phyloP scores from a whole-genome alignment of 1,140 invertebrate genomes.

The Aphis craccivora region DNA sequence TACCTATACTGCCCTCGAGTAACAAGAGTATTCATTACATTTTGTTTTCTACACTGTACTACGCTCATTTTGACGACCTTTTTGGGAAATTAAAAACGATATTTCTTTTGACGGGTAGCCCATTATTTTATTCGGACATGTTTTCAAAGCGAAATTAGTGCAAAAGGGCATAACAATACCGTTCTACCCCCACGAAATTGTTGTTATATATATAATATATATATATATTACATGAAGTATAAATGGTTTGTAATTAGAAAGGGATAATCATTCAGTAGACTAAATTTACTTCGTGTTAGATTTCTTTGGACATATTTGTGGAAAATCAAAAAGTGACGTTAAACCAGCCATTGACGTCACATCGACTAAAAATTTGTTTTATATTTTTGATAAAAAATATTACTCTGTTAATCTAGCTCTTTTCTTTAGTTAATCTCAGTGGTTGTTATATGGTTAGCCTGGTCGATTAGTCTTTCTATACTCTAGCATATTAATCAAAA shows the following conservation, averaged over 20 bases:
- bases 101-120: not conserved
- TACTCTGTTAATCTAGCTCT: not conserved
- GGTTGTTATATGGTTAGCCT: not conserved
- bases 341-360: not conserved
- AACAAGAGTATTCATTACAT: not conserved
- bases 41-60: not conserved
- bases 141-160: constrained; percentile 40
- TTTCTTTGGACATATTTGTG: not conserved
- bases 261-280: constrained; percentile 1
- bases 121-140: not conserved
- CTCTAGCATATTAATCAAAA: not conserved
- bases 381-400: not conserved
- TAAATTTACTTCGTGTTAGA: not conserved
- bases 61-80: not conserved
- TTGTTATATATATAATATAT: not conserved
- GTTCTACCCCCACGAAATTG: not conserved
- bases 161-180: constrained; percentile 17
- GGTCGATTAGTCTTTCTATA: not conserved
- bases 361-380: not conserved
- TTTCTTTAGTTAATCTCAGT: not conserved
- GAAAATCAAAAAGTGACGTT: not conserved
- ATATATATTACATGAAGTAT: not conserved
- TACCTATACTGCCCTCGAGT: not conserved
- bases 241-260: constrained; percentile 25
- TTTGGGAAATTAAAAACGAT: not conserved